A percentile compares a stretch with the other conserved stretches of the same genome.
phyloP scores from a whole-genome alignment of 2,888 invertebrate genomes.

The Cephalotes varians region DNA sequence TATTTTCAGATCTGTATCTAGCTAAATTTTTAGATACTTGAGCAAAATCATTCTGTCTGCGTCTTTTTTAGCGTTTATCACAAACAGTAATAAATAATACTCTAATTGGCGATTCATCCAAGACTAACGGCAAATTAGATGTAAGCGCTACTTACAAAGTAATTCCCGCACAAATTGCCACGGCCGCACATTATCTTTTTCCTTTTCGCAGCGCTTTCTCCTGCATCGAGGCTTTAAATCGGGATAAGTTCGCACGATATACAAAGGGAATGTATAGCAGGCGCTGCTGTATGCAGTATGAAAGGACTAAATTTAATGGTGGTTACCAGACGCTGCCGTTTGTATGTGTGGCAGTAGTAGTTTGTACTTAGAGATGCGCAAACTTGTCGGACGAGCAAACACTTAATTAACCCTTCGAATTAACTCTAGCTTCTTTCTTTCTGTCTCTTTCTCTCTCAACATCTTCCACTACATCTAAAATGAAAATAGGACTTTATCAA shows the following conservation, averaged over 20 bases:
- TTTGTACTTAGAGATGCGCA: constrained; percentile 69
- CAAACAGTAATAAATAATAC: constrained; percentile 13
- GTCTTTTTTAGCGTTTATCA: background rate
- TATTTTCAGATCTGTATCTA: no score
- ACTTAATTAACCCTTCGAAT: constrained; percentile 81
- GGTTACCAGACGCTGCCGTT: constrained; percentile 43
- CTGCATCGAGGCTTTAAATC: constrained; percentile 25
- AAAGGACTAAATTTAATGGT: constrained; percentile 58
- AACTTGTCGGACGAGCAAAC: constrained; percentile 77
- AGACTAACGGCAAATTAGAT: constrained; percentile 32
- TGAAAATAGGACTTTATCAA: constrained; percentile 48
- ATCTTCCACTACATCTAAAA: constrained; percentile 13
- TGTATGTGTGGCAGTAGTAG: constrained; percentile 51
- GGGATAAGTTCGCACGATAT: constrained; percentile 23
- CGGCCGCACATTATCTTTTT: constrained; percentile 12
- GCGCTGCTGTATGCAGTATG: constrained; percentile 28
- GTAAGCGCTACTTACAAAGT: background rate
- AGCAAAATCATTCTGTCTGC: no score
- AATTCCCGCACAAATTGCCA: constrained; percentile 34
- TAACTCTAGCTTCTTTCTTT: constrained; percentile 44
- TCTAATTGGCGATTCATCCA: background rate
- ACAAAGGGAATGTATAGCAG: constrained; percentile 44
- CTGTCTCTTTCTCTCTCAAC: background rate
- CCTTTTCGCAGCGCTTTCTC: background rate
- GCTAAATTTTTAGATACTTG: no score